Percentiles rank a stretch among this genome's conserved stretches.
Evolutionary conservation across 2,797 vertebrate genomes (phyloP).

Genomic region (Clarias platycephalus): DNA sequence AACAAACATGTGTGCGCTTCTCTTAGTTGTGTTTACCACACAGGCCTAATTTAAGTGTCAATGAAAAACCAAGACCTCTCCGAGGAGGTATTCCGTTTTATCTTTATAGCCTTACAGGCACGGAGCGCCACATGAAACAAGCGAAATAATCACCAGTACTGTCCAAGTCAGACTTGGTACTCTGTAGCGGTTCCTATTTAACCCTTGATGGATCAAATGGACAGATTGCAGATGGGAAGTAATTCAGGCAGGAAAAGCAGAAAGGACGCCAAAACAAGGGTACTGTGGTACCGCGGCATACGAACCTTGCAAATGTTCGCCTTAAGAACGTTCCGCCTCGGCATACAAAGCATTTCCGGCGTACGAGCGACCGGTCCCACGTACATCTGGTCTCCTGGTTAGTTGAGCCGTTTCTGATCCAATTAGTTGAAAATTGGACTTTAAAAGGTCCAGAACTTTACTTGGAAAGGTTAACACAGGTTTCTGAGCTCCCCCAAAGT

Average conservation of each 20-base stretch:
- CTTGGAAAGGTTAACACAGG: too few species aligned
- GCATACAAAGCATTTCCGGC: too few species aligned
- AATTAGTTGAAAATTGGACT: too few species aligned
- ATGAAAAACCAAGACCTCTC: slow-evolving; percentile 31
- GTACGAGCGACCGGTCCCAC: too few species aligned
- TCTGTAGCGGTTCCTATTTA: not conserved
- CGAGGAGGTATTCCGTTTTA: slow-evolving; percentile 27
- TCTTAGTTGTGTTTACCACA: slow-evolving; percentile 37
- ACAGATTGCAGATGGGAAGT: slow-evolving; percentile 20
- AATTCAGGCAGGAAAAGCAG: not conserved
- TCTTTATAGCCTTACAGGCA: slow-evolving; percentile 27
- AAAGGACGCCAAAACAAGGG: not conserved
- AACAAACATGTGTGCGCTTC: slow-evolving; percentile 32
- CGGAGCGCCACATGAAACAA: slow-evolving; percentile 3
- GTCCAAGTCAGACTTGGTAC: slow-evolving; percentile 16
- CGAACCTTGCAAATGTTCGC: too few species aligned
- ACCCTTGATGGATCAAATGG: slow-evolving; percentile 46
- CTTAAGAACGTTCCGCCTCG: too few species aligned
- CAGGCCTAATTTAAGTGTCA: slow-evolving; percentile 39
- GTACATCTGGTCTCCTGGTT: too few species aligned
- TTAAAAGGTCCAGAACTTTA: too few species aligned
- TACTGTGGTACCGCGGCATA: too few species aligned
- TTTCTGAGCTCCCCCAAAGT: too few species aligned
- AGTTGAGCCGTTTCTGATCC: too few species aligned
- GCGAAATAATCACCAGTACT: slow-evolving; percentile 25